phyloP scores from a whole-genome alignment of 2,888 invertebrate genomes.

The Iselma pallidipennis region DNA sequence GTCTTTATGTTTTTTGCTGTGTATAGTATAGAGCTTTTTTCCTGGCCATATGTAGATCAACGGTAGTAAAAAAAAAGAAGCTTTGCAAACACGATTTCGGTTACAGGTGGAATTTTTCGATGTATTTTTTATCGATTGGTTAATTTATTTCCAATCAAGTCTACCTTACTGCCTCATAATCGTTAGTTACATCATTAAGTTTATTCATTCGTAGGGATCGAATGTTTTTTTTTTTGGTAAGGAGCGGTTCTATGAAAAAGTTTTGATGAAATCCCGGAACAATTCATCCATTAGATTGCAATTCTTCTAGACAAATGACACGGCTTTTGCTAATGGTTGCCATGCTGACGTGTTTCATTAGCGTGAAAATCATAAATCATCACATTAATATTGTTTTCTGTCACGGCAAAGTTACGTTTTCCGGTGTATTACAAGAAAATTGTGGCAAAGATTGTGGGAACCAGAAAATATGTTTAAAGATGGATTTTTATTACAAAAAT shows the following conservation, averaged over 20 bases:
- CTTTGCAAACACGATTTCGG: not conserved
- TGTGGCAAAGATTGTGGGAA: not conserved
- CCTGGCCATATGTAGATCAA: not conserved
- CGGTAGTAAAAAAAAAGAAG: not conserved
- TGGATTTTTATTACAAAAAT: not conserved
- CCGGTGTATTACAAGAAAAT: not conserved
- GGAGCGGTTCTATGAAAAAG: not conserved
- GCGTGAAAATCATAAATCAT: slow-evolving; percentile 21
- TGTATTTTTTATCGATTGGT: not conserved
- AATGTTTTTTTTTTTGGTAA: not conserved
- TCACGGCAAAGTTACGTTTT: slow-evolving; percentile 8
- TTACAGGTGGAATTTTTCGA: not conserved
- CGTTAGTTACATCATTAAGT: not conserved
- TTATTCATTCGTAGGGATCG: not conserved
- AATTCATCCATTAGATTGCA: slow-evolving; percentile 9
- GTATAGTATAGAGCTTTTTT: not conserved
- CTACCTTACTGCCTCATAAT: not conserved
- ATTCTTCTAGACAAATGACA: slow-evolving; percentile 13
- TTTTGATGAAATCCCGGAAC: not conserved
- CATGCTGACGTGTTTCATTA: slow-evolving; percentile 22
- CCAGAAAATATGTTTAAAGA: slow-evolving; percentile 1
- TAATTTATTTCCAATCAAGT: not conserved
- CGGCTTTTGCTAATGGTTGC: slow-evolving; percentile 7
- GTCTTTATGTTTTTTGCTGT: no score
- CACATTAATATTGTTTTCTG: slow-evolving; percentile 6